Percentiles rank a stretch among this genome's conserved stretches.
Evolutionary conservation across 2,888 invertebrate genomes (phyloP).

Genomic region (Apotomis capreana): DNA sequence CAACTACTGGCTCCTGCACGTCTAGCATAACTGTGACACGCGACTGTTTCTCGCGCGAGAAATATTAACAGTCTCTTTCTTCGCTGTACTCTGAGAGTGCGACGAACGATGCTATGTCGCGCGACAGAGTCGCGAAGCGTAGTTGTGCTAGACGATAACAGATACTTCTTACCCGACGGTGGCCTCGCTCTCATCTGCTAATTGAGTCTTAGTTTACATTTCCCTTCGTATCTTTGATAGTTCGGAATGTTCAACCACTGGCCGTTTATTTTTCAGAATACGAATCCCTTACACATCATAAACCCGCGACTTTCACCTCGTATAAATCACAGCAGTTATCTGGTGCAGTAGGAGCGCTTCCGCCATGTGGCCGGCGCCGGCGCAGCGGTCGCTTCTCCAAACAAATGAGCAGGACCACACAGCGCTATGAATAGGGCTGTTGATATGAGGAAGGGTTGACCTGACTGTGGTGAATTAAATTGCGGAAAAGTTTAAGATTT

Average conservation of each 20-base stretch:
- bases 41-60: no score
- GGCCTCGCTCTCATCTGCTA: no score
- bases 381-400: conserved; percentile 60
- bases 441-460: background rate
- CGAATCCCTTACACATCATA: background rate
- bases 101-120: no score
- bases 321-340: conserved; percentile 11
- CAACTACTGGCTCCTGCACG: no score
- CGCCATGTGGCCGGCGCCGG: conserved; percentile 68
- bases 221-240: no score
- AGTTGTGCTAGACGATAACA: no score
- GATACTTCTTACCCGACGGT: no score
- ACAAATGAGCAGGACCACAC: conserved; percentile 48
- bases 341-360: conserved; percentile 52
- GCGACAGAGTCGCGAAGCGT: no score
- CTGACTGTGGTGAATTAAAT: background rate
- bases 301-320: conserved; percentile 19
- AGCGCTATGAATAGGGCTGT: conserved; percentile 53
- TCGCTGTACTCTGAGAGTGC: no score
- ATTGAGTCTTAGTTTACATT: no score
- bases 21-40: no score
- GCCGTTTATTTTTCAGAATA: background rate
- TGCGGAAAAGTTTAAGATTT: background rate
- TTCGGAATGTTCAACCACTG: background rate
- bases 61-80: no score